Conservation (phyloP, 2,113 vertebrate species). For the Petroica traversi region DNA sequence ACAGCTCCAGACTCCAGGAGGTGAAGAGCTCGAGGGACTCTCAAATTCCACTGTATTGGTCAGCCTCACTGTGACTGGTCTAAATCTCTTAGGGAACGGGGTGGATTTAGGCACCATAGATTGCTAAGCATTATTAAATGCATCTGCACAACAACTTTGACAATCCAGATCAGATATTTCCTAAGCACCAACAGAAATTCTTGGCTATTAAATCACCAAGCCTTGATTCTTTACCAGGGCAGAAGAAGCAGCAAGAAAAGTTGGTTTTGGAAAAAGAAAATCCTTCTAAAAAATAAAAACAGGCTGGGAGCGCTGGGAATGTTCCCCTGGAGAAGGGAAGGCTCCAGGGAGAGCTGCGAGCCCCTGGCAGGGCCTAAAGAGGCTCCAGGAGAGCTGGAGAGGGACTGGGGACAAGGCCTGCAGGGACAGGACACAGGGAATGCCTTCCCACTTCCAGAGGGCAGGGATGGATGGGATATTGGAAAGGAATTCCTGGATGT, state of each 20-base stretch:
- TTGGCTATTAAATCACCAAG: background rate
- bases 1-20: background rate
- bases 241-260: background rate
- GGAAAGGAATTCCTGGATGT: background rate
- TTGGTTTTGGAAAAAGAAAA: background rate
- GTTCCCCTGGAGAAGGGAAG: background rate
- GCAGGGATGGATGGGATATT: fast-evolving
- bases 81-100: background rate
- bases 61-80: fast-evolving
- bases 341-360: background rate
- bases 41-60: background rate
- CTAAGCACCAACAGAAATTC: background rate
- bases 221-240: background rate
- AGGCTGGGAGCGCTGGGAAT: background rate
- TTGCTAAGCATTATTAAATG: background rate
- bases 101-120: background rate
- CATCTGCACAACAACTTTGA: background rate
- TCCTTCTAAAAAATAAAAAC: background rate
- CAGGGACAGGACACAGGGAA: background rate
- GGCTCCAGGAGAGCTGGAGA: background rate
- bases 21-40: background rate
- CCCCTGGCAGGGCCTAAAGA: fast-evolving
- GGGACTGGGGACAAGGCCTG: fast-evolving
- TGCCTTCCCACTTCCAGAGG: background rate
- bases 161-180: background rate